Evolutionary conservation across 2,888 invertebrate species (phyloP).

Genomic region (Iphiclides podalirius): DNA sequence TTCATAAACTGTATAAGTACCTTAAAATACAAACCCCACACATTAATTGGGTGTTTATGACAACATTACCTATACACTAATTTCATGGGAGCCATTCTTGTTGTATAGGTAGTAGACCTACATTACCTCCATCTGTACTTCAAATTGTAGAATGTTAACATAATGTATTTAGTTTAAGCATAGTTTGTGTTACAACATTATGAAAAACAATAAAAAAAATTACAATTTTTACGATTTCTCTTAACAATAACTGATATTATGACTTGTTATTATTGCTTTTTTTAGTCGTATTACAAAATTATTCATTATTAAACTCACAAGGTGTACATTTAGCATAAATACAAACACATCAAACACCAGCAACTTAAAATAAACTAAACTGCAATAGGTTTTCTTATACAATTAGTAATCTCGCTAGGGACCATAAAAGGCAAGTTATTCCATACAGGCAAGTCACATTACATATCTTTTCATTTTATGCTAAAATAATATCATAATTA

Average conservation of each 20-base stretch:
- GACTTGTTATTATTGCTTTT: slow-evolving; percentile 19
- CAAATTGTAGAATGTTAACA: neutral
- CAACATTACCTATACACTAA: too few relatives aligned
- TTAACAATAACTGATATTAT: slow-evolving; percentile 8
- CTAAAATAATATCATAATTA: slow-evolving; percentile 42
- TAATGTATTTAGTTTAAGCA: slow-evolving; percentile 1
- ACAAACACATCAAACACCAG: slow-evolving; percentile 5
- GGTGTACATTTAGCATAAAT: too few relatives aligned
- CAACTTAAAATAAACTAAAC: slow-evolving; percentile 3
- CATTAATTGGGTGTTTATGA: neutral
- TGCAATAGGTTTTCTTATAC: slow-evolving; percentile 36
- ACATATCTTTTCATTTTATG: slow-evolving; percentile 45
- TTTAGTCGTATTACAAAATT: slow-evolving; percentile 5
- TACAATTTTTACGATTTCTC: slow-evolving; percentile 2
- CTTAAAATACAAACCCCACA: neutral
- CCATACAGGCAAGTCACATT: slow-evolving; percentile 60
- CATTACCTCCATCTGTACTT: neutral
- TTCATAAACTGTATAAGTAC: neutral
- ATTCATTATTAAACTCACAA: too few relatives aligned
- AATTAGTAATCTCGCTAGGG: slow-evolving; percentile 42
- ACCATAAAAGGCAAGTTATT: slow-evolving; percentile 64
- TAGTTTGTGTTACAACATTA: slow-evolving; percentile 4
- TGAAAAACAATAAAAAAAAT: neutral
- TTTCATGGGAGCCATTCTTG: too few relatives aligned
- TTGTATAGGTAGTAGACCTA: too few relatives aligned